Base-by-base conservation (phyloP, 2,113 vertebrate species). In the Centrocercus urophasianus region DNA sequence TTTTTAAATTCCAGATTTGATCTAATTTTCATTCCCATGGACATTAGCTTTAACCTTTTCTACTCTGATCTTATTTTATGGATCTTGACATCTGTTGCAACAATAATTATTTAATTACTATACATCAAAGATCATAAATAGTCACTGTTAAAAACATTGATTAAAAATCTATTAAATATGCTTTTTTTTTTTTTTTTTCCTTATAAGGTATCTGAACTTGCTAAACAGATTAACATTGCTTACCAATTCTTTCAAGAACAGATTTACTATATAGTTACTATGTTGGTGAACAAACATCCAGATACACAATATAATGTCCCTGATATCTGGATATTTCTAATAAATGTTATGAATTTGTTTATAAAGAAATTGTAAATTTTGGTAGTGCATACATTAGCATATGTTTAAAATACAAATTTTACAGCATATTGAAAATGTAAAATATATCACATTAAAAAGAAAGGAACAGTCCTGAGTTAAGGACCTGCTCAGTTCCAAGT, bases 161-260 rank as follows among this genome's bases (percentile, higher is more conserved):
- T 16, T 81, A 11, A 87, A 84, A 84, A 40, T 10, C 2, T 65
- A 11, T 7, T 72, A 69, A 86, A 54, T 52, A 32, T 43, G 19
- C 56, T 90, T 6, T 4, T 1, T 27, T 6, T 34, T 6, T 34
- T 34, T 34, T 72, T 4, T 18, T 59, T 64, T 42, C 4, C 56
- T 36, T 13, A 14, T 63, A 93, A 90, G 63, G n/a, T 86, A 75
- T 34, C 36, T 75, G 20, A 94, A 92, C 84, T 86, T 34, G 82
- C 25, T 57, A 72, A 83, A n/a, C 17, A 69, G 7, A 57, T 75
- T 78, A 15, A 56, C 13, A 59, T 21, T 88, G 48, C 54, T 89
- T 88, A 47, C 12, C 13, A 47, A 1, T 48, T 89, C 6, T 48
- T 76, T 45, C 47, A 79, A 72, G 32, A n/a, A 24, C 4, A 84